A percentile compares a stretch with the other conserved stretches of the same genome.
Evolutionary conservation across 2,888 invertebrate species (phyloP).

Genomic region (Sarcophaga caerulescens): DNA sequence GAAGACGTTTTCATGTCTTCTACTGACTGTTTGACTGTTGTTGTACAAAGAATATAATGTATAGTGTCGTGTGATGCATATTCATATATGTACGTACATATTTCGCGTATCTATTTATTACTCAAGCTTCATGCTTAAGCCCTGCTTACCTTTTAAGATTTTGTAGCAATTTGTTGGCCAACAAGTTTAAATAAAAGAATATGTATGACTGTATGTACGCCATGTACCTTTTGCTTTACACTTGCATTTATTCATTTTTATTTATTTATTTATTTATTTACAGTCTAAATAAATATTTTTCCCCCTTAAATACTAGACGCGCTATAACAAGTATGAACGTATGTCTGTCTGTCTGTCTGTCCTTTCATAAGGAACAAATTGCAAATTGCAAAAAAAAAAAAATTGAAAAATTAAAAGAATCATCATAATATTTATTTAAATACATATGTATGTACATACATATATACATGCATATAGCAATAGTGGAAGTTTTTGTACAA

Average conservation of each 20-base stretch:
- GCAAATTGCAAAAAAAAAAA: too few relatives aligned
- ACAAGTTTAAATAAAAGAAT: constrained; percentile 72
- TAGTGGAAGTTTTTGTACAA: neutral
- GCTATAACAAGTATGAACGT: neutral
- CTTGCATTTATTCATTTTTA: neutral
- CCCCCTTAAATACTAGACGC: neutral
- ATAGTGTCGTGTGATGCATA: constrained; percentile 8
- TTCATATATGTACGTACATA: neutral
- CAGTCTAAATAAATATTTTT: neutral
- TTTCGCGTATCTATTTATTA: constrained; percentile 61
- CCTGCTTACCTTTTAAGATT: constrained; percentile 14
- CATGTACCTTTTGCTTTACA: neutral
- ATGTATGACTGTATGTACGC: neutral
- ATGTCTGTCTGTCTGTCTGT: too few relatives aligned
- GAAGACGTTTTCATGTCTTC: constrained; percentile 22
- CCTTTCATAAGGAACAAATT: too few relatives aligned
- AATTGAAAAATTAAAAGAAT: too few relatives aligned
- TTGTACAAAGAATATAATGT: constrained; percentile 18
- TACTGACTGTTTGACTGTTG: too few relatives aligned
- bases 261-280: constrained; percentile 8
- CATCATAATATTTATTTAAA: too few relatives aligned
- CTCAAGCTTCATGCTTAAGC: constrained; percentile 40
- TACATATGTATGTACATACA: too few relatives aligned
- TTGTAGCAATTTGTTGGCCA: constrained; percentile 77
- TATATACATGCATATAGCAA: neutral